Percentiles rank a stretch among this genome's conserved stretches.
These are phyloP conservation scores for Pseudomugil tenellus DNA, from an alignment of 2,797 vertebrate genomes.

Conservation along the genomic window DNA sequence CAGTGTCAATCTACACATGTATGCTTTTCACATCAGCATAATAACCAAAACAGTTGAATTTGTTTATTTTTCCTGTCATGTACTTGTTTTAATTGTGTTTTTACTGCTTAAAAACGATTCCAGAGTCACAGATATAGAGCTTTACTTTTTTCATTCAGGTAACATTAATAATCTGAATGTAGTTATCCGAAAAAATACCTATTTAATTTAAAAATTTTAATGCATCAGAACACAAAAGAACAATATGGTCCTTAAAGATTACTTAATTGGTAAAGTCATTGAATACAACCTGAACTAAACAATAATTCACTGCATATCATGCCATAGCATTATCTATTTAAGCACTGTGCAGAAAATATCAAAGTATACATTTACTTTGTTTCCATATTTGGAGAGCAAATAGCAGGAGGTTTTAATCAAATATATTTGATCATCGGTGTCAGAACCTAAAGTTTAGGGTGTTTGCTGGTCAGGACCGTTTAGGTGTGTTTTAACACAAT, in stretches of 20 bases:
- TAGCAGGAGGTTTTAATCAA: too few relatives aligned
- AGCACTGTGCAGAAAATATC: too few relatives aligned
- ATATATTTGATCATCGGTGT: too few relatives aligned
- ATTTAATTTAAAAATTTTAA: background rate
- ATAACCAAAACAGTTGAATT: background rate
- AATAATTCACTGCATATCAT: too few relatives aligned
- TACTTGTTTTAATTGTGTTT: background rate
- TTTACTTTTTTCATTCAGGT: background rate
- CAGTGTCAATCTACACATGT: slow-evolving; percentile 12
- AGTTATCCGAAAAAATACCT: background rate
- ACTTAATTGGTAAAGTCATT: background rate
- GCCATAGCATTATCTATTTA: too few relatives aligned
- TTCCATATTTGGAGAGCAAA: too few relatives aligned
- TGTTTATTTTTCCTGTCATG: slow-evolving; percentile 3
- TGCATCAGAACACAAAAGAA: background rate
- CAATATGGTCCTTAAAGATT: background rate
- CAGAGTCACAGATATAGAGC: background rate
- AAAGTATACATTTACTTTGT: too few relatives aligned
- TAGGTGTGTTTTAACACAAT: too few relatives aligned
- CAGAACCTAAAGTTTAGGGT: too few relatives aligned
- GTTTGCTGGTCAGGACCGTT: too few relatives aligned
- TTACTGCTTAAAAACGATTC: background rate
- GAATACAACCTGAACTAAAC: too few relatives aligned
- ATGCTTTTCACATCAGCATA: background rate
- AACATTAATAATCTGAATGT: background rate